phyloP scores from a whole-genome alignment of 2,113 vertebrate species.

The Neolamprologus fasciatus region DNA sequence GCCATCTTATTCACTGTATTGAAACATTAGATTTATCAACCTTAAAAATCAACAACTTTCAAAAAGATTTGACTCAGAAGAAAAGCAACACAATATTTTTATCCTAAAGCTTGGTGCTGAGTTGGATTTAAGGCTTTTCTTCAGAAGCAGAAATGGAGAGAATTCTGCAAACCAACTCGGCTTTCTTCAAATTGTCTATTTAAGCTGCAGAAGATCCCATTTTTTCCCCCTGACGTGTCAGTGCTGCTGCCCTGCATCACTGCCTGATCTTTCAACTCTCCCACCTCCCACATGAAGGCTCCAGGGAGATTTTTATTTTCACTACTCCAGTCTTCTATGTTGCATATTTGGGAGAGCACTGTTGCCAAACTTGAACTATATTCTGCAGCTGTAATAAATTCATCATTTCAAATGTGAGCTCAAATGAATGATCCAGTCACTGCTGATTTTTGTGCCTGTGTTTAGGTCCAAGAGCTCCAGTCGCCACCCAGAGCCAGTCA shows the following conservation, averaged over 20 bases:
- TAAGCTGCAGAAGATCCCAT: neutral
- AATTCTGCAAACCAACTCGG: neutral
- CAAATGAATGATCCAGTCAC: neutral
- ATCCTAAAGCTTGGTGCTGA: neutral
- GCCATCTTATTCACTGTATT: neutral
- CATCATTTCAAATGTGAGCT: neutral
- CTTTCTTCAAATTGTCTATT: neutral
- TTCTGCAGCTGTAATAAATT: neutral
- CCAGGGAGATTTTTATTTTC: neutral
- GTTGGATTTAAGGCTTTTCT: neutral
- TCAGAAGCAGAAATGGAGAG: neutral
- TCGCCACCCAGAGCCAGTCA: conserved; percentile 93
- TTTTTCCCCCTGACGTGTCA: neutral
- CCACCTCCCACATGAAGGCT: neutral
- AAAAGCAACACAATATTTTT: neutral
- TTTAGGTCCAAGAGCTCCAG: conserved; percentile 93
- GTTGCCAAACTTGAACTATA: neutral
- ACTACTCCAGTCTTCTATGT: neutral
- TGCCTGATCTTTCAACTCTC: neutral
- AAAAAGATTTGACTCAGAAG: neutral
- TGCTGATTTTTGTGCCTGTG: neutral
- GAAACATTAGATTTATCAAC: neutral
- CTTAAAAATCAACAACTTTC: neutral
- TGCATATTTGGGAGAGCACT: neutral
- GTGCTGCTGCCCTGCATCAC: neutral